Percentiles rank a stretch among this genome's conserved stretches.
Conservation (phyloP, 2,113 vertebrate species). For the Ramphastos sulfuratus region DNA sequence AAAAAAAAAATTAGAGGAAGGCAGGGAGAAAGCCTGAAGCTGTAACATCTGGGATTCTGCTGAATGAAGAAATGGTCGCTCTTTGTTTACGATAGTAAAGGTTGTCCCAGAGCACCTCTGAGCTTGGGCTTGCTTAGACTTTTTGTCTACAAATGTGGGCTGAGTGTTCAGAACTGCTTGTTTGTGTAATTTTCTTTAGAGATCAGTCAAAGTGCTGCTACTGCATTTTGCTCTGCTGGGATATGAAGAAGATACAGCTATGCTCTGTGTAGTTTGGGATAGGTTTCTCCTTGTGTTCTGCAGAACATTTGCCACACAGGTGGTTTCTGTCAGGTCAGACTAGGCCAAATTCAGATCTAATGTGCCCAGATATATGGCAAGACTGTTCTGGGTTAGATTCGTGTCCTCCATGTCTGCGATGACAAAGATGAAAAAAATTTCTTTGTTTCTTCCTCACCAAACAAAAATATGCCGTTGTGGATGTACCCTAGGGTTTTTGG, state of each 20-base stretch:
- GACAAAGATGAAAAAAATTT: constrained; percentile 6
- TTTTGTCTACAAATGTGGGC: not conserved
- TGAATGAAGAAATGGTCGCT: not conserved
- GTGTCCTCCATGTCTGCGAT: not conserved
- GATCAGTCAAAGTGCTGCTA: not conserved
- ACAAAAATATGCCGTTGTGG: not conserved
- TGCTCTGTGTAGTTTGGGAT: not conserved
- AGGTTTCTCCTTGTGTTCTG: constrained; percentile 12
- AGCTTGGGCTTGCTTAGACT: not conserved
- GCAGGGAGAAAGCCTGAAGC: not conserved
- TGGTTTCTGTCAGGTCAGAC: constrained; percentile 17
- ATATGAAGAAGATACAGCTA: not conserved
- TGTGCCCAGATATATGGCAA: not conserved
- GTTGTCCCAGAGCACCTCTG: not conserved
- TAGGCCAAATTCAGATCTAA: not conserved
- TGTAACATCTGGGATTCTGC: not conserved
- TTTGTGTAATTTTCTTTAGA: not conserved
- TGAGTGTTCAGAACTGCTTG: not conserved
- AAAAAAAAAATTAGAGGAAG: not conserved
- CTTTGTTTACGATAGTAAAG: not conserved
- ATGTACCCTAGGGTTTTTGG: no score
- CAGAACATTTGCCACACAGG: not conserved
- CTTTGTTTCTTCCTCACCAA: not conserved
- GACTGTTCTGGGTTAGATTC: constrained; percentile 1
- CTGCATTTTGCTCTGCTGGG: not conserved